Percentiles rank a stretch among this genome's conserved stretches.
Conservation (phyloP, 2,797 vertebrate species). For the Oryzias dopingdopingensis region DNA sequence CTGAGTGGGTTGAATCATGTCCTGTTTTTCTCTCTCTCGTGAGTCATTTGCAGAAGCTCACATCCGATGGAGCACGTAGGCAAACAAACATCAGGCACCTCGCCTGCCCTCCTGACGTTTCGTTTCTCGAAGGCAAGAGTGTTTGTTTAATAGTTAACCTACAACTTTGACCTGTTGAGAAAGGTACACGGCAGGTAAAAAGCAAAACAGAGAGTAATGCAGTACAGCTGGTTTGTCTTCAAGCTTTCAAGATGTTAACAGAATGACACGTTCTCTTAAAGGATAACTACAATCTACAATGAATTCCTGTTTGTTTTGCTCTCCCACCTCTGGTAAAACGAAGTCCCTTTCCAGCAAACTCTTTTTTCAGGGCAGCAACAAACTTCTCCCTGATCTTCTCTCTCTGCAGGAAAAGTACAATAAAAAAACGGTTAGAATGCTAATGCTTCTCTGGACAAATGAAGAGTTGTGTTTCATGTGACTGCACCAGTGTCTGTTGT, state of each 20-base stretch:
- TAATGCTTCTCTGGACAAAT: not conserved
- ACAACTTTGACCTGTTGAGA: constrained; percentile 6
- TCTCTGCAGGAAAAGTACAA: constrained; percentile 74
- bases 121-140: constrained; percentile 2
- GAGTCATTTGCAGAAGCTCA: constrained; percentile 30
- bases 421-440: not conserved
- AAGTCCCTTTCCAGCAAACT: constrained; percentile 95
- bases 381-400: constrained; percentile 97
- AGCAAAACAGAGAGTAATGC: constrained; percentile 1
- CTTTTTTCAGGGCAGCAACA: constrained; percentile 89
- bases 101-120: constrained; percentile 9
- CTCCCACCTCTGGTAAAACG: constrained; percentile 88
- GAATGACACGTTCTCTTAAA: constrained; percentile 1
- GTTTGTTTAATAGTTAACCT: constrained; percentile 39
- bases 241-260: not conserved
- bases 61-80: constrained; percentile 35
- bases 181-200: constrained; percentile 5
- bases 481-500: no score
- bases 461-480: no score
- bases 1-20: not conserved
- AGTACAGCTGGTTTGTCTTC: constrained; percentile 17
- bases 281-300: not conserved
- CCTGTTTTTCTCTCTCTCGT: constrained; percentile 4
- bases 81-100: constrained; percentile 57
- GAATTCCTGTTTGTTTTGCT: not conserved